Conservation (phyloP, 2,113 vertebrate genomes). For the Typhlomys cinereus region DNA sequence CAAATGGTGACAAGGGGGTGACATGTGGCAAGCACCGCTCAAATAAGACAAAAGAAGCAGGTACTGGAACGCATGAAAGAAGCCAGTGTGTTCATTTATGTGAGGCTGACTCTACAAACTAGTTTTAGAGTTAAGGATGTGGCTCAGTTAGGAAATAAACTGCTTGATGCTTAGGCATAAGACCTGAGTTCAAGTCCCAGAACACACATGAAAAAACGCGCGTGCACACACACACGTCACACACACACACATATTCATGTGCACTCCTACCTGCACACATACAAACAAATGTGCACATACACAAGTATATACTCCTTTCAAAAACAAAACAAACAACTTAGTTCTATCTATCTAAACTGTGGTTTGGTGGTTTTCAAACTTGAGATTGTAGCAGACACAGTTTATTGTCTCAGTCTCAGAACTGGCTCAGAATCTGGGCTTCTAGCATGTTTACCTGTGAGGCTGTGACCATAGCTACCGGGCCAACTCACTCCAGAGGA, state of each 20-base stretch:
- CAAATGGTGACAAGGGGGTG: background rate
- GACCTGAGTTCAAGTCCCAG: too few species aligned
- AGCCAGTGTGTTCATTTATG: background rate
- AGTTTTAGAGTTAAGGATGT: too few species aligned
- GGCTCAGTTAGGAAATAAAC: too few species aligned
- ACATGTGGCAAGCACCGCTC: too few species aligned
- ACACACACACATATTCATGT: too few species aligned
- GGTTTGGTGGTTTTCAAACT: background rate
- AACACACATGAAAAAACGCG: too few species aligned
- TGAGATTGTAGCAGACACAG: background rate
- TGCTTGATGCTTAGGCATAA: too few species aligned
- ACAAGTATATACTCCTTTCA: too few species aligned
- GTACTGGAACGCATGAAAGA: background rate
- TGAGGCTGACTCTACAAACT: background rate
- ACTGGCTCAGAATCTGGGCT: background rate
- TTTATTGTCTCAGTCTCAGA: background rate
- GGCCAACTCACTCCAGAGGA: background rate
- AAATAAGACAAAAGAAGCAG: background rate
- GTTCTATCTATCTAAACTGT: background rate
- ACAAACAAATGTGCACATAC: too few species aligned
- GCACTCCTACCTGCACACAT: too few species aligned
- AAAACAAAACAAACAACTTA: too few species aligned
- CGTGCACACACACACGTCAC: too few species aligned
- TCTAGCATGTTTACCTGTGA: background rate
- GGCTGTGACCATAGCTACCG: background rate